A percentile compares a stretch with the other conserved stretches of the same genome.
Conservation (phyloP, 1,140 invertebrate species). For the Hestina assimilis region DNA sequence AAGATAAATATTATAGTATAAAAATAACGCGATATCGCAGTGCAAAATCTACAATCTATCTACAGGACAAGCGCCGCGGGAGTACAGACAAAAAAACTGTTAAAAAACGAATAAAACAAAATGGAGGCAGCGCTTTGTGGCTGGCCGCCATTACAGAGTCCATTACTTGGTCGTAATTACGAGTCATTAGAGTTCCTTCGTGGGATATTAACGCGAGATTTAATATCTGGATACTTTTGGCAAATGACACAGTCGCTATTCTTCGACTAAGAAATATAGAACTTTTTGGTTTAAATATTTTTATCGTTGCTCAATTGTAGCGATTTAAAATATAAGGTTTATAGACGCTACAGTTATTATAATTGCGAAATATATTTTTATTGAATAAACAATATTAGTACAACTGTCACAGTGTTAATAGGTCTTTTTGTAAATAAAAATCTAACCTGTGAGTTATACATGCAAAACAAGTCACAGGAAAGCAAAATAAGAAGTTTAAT, state of each 20-base stretch:
- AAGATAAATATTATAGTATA: too few species aligned
- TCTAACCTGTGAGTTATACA: too few species aligned
- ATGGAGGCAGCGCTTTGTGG: slow-evolving; percentile 59
- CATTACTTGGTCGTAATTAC: slow-evolving; percentile 66
- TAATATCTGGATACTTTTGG: slow-evolving; percentile 44
- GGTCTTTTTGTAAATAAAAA: too few species aligned
- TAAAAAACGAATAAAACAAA: slow-evolving; percentile 53
- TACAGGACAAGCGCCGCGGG: slow-evolving; percentile 20
- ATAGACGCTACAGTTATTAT: too few species aligned
- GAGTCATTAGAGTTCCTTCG: slow-evolving; percentile 60
- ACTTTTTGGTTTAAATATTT: neutral
- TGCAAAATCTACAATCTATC: slow-evolving; percentile 9
- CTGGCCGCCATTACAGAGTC: slow-evolving; percentile 54
- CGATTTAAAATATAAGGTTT: too few species aligned
- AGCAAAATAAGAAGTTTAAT: too few species aligned
- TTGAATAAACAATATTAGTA: too few species aligned
- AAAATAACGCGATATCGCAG: too few species aligned
- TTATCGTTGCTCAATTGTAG: too few species aligned
- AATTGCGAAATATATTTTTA: too few species aligned
- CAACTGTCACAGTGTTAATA: too few species aligned
- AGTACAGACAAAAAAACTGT: slow-evolving; percentile 21
- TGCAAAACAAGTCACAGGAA: too few species aligned
- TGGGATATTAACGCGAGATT: slow-evolving; percentile 53
- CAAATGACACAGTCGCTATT: slow-evolving; percentile 3
- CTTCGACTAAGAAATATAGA: neutral